A percentile compares a stretch with the other conserved stretches of the same genome.
Conservation (phyloP, 1,140 invertebrate species). For the Meloidogyne exigua region DNA sequence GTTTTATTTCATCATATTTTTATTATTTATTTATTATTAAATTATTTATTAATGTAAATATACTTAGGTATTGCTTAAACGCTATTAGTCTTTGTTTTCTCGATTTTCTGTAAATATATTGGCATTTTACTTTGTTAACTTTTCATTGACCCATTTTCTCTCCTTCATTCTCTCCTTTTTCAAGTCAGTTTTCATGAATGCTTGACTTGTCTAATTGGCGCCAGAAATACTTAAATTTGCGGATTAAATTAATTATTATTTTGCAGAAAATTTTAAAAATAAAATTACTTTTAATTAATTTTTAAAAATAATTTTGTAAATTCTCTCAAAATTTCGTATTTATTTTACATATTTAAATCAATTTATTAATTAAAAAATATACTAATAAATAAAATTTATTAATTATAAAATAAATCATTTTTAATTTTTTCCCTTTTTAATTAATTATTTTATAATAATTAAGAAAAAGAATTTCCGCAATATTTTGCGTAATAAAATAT, state of each 20-base stretch:
- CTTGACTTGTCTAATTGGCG: conserved; percentile 1
- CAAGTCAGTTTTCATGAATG: neutral
- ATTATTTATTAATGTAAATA: neutral
- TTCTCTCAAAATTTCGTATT: neutral
- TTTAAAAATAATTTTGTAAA: too few species aligned
- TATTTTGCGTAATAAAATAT: conserved; percentile 7
- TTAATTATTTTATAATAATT: neutral
- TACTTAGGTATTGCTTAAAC: too few species aligned
- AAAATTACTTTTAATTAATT: too few species aligned
- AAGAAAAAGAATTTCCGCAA: neutral
- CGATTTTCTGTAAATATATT: conserved; percentile 13
- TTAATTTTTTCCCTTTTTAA: too few species aligned
- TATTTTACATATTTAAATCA: too few species aligned
- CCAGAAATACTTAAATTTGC: neutral
- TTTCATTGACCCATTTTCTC: neutral
- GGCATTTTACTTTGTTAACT: neutral
- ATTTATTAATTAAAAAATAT: too few species aligned
- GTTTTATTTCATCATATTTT: neutral
- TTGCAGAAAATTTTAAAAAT: neutral
- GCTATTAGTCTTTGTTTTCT: neutral
- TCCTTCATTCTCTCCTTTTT: neutral
- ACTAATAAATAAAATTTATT: too few species aligned
- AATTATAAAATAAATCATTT: too few species aligned
- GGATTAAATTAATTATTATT: conserved; percentile 3
- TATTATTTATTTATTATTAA: neutral